Evolutionary conservation across 2,797 vertebrate species (phyloP).

Genomic region (Lates japonicus): DNA sequence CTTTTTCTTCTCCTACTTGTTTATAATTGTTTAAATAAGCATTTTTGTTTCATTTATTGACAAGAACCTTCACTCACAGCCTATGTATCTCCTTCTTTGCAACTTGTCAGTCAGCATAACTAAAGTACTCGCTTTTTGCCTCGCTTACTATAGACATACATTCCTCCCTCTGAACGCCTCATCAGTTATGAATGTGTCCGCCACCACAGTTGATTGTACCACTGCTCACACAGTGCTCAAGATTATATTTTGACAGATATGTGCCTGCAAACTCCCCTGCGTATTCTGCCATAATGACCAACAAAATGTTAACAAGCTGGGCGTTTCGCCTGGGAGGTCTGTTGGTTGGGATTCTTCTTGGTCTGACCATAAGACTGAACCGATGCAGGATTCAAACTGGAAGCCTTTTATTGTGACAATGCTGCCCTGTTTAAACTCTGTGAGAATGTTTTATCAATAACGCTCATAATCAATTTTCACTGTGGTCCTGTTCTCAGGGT

Average conservation of each 20-base stretch:
- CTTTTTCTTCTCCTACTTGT: background rate
- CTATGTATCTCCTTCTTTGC: slow-evolving; percentile 86
- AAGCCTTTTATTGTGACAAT: slow-evolving; percentile 74
- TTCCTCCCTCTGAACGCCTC: slow-evolving; percentile 76
- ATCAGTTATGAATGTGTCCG: slow-evolving; percentile 88
- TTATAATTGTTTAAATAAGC: slow-evolving; percentile 44
- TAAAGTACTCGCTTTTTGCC: slow-evolving; percentile 68
- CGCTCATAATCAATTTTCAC: slow-evolving; percentile 61
- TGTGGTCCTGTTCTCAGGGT: slow-evolving; percentile 40
- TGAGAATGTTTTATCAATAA: slow-evolving; percentile 70
- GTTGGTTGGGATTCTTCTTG: slow-evolving; percentile 38
- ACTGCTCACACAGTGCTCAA: slow-evolving; percentile 85
- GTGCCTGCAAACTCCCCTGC: slow-evolving; percentile 86
- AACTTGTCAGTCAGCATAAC: slow-evolving; percentile 83
- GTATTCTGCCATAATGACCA: slow-evolving; percentile 75
- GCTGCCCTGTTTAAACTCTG: slow-evolving; percentile 78
- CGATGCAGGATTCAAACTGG: slow-evolving; percentile 60
- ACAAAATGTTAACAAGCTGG: slow-evolving; percentile 63
- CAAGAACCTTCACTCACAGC: slow-evolving; percentile 82
- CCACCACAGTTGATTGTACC: slow-evolving; percentile 80
- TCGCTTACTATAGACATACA: background rate
- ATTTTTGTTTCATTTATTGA: slow-evolving; percentile 51
- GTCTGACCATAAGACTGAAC: slow-evolving; percentile 59
- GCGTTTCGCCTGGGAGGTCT: slow-evolving; percentile 37
- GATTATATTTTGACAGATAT: slow-evolving; percentile 88